phyloP scores from a whole-genome alignment of 2,113 vertebrate species.

The Marmota monax region DNA sequence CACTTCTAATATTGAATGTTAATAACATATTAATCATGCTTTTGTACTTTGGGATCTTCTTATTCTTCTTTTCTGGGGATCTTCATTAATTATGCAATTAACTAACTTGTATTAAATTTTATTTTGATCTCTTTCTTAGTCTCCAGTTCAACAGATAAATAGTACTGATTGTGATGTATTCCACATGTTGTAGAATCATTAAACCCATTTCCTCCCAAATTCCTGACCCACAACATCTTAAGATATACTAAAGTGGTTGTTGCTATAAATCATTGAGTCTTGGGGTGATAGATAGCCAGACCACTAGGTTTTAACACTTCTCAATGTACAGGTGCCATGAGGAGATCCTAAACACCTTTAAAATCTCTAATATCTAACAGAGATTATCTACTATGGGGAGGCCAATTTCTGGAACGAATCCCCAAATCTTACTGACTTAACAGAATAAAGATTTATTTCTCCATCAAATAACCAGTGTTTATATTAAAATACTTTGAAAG shows the following conservation, averaged over 20 bases:
- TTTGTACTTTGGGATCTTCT: background rate
- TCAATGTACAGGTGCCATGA: background rate
- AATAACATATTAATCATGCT: background rate
- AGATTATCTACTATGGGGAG: background rate
- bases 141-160: background rate
- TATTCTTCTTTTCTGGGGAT: background rate
- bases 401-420: background rate
- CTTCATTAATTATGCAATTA: background rate
- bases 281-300: background rate
- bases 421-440: background rate
- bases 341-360: background rate
- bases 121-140: background rate
- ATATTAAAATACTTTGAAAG: too few relatives aligned
- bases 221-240: background rate
- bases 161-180: background rate
- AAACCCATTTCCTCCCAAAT: background rate
- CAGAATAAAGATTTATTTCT: background rate
- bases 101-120: background rate
- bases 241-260: background rate
- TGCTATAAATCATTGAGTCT: background rate
- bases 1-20: background rate
- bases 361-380: background rate
- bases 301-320: background rate
- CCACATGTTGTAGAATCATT: background rate
- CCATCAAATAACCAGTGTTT: background rate